Evolutionary conservation across 2,797 vertebrate species (phyloP), one percentile per base, ranked within the genome.

Genomic region (Acanthurus lineatus): DNA sequence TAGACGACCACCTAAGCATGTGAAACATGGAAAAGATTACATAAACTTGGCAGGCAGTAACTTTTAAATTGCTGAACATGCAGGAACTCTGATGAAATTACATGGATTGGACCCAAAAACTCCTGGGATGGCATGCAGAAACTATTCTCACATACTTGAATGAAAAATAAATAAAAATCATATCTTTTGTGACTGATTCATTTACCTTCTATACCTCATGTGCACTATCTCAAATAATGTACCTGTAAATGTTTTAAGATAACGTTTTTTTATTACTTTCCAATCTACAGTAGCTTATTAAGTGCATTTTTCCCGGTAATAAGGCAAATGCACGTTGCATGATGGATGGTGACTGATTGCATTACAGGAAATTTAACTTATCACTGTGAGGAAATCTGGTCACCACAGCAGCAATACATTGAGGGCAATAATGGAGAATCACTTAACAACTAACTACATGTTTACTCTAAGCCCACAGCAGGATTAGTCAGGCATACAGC

Each of bases 1-100:
- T 96, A 95, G 17, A 93, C 92, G 0, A 92, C 94, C 45, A 92
- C 85, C 93, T 94, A 65, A 72, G 32, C n/a, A 77, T 76, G n/a
- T 32, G 14, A 86, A 72, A 78, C 7, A 78, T 17, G 15, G 17
- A 47, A 8, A 51, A 28, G 4, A 69, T 49, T 2, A n/a, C 42
- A 0, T 77, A 0, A 5, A 32, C 48, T 64, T 40, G 5, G 53
- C 32, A 6, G 19, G 0, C 1, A 3, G 22, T 35, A 28, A 6
- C 10, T 25, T 52, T 38, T 58, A 2, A 61, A 49, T 40, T 52
- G 7, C 7, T 42, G 3, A 3, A 40, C 38, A 40, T 9, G 38
- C 38, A 40, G 5, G 38, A 5, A 40, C 6, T 40, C 38, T 25
- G 25, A 25, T 25, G 25, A 25, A 25, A 25, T 40, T 40, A 40